Conservation (phyloP, 2,797 vertebrate species). For the Austrolebias charrua region DNA sequence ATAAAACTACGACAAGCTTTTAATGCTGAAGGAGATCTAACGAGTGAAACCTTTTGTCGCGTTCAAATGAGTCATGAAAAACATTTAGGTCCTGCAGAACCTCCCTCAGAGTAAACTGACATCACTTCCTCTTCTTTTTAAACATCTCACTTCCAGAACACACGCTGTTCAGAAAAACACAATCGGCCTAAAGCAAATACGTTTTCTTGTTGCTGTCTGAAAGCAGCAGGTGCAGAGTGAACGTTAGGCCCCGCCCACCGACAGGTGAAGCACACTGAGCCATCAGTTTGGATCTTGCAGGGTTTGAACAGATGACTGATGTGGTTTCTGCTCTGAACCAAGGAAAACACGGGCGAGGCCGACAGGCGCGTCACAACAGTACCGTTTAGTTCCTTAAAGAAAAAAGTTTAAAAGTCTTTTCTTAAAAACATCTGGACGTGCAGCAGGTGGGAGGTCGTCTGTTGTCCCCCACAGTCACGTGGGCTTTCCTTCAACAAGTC, state of each 20-base stretch:
- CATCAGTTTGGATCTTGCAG: not conserved
- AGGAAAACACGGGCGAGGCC: not conserved
- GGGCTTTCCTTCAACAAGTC: no score
- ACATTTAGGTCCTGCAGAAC: not conserved
- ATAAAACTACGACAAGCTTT: no score
- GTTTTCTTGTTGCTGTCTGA: not conserved
- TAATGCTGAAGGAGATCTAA: no score
- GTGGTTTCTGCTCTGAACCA: conserved; percentile 10
- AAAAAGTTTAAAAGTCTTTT: no score
- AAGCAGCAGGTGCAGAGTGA: not conserved
- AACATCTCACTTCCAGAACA: not conserved
- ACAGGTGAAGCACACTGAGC: not conserved
- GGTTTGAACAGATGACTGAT: not conserved
- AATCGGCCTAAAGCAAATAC: not conserved
- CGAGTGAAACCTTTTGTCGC: no score
- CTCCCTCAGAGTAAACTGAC: not conserved
- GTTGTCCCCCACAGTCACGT: no score
- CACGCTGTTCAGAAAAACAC: no score
- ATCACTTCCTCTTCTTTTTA: no score
- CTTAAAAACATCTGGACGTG: no score
- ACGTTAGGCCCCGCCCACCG: not conserved
- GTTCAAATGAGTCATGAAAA: no score
- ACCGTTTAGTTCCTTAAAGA: no score
- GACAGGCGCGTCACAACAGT: not conserved
- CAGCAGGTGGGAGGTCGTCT: no score